phyloP scores from a whole-genome alignment of 2,797 vertebrate genomes.

The Liasis olivaceus region DNA sequence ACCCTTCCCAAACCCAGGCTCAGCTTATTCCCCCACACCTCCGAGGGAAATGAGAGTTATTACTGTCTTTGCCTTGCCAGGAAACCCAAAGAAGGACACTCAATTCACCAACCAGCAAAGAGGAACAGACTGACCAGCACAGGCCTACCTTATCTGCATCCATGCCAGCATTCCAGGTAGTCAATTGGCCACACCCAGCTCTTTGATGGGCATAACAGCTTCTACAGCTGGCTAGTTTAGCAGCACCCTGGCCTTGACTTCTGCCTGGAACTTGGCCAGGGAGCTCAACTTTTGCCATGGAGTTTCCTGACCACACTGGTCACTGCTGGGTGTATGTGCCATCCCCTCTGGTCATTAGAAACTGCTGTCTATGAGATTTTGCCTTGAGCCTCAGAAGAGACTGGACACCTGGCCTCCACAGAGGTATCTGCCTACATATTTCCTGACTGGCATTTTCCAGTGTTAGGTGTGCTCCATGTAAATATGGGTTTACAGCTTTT shows the following conservation, averaged over 20 bases:
- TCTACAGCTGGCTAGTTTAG: not conserved
- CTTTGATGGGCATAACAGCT: not conserved
- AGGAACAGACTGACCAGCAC: not conserved
- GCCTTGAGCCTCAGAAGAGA: not conserved
- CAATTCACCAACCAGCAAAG: not conserved
- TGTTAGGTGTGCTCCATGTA: not conserved
- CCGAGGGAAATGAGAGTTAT: not conserved
- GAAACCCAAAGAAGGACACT: not conserved
- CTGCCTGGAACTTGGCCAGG: not conserved
- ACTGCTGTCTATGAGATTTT: not conserved
- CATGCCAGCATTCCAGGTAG: not conserved
- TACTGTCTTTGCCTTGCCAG: not conserved
- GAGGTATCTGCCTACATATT: not conserved
- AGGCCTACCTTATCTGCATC: not conserved
- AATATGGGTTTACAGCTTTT: not conserved
- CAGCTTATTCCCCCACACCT: not conserved
- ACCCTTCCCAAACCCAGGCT: not conserved
- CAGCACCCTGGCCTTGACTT: not conserved
- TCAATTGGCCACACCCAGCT: not conserved
- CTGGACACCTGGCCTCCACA: not conserved
- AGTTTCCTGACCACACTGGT: not conserved
- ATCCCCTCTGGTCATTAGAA: not conserved
- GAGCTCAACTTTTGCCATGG: not conserved
- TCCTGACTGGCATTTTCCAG: not conserved
- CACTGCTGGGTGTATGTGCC: not conserved